Percentiles rank a stretch among this genome's conserved stretches.
These are phyloP conservation scores for Apamea sordens DNA, from an alignment of 2,888 invertebrate species.

Conservation along the genomic window DNA sequence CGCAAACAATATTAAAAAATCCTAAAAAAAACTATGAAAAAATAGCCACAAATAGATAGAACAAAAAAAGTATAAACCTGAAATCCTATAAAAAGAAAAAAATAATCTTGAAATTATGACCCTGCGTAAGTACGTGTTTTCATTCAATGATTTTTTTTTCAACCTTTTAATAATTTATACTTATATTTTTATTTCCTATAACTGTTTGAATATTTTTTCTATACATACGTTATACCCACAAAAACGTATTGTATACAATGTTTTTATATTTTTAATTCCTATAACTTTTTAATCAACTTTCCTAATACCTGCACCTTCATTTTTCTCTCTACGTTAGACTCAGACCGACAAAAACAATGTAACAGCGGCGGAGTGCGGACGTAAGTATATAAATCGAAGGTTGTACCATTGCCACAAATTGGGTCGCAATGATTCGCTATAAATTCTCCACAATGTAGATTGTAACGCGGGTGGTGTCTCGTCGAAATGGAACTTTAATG, in stretches of 20 bases:
- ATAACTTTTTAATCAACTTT: background rate
- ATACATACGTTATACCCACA: too few species aligned
- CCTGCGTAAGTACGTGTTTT: too few species aligned
- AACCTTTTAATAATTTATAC: too few species aligned
- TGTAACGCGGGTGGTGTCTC: background rate
- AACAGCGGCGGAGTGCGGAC: background rate
- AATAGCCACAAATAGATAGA: too few species aligned
- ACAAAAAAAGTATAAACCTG: too few species aligned
- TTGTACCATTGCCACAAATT: conserved; percentile 30
- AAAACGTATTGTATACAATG: too few species aligned
- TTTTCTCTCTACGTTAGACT: background rate
- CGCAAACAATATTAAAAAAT: background rate
- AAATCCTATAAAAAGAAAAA: too few species aligned
- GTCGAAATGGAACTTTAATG: conserved; percentile 1
- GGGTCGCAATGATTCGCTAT: conserved; percentile 45
- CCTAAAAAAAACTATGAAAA: too few species aligned
- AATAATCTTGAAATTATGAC: too few species aligned
- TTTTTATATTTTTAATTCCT: background rate
- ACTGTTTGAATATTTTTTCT: background rate
- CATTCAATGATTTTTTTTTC: too few species aligned
- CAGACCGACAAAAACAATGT: background rate
- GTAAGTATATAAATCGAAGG: conserved; percentile 28
- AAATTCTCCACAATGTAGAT: conserved; percentile 22
- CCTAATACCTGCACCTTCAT: background rate
- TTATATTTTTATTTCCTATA: background rate